These are phyloP conservation scores for Cyprinella venusta DNA, from an alignment of 2,797 vertebrate species.

Conservation along the genomic window DNA sequence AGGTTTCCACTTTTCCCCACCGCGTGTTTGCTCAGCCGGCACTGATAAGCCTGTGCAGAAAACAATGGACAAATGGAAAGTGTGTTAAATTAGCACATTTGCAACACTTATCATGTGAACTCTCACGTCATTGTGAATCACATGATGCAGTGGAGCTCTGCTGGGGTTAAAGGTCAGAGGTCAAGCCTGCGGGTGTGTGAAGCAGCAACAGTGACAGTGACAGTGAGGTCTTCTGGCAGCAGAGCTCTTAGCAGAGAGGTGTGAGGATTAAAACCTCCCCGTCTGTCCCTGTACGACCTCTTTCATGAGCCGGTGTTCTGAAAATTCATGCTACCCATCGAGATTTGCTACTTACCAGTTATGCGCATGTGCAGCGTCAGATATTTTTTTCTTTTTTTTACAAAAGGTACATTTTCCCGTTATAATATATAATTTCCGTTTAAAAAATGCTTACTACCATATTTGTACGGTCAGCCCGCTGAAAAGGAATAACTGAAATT, in stretches of 20 bases:
- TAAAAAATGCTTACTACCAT: too few relatives aligned
- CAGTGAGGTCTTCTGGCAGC: conserved; percentile 59
- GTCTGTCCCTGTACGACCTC: conserved; percentile 34
- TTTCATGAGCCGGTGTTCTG: too few relatives aligned
- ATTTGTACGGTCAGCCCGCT: too few relatives aligned
- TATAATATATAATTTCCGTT: too few relatives aligned
- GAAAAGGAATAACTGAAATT: too few relatives aligned
- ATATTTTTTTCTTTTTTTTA: too few relatives aligned
- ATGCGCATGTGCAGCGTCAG: too few relatives aligned
- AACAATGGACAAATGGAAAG: conserved; percentile 10
- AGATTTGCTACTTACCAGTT: too few relatives aligned
- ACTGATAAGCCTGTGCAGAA: conserved; percentile 20
- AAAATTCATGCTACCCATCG: too few relatives aligned
- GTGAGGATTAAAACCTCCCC: conserved; percentile 71
- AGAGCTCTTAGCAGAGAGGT: conserved; percentile 70
- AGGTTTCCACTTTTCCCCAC: conserved; percentile 12
- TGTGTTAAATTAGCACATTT: neutral
- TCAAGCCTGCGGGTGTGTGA: conserved; percentile 42
- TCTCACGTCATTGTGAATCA: neutral
- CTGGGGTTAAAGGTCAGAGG: conserved; percentile 19
- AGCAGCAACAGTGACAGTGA: conserved; percentile 54
- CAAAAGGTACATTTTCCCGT: too few relatives aligned
- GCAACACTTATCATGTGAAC: neutral
- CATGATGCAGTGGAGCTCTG: neutral
- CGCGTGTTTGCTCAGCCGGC: conserved; percentile 37